Evolutionary conservation across 2,797 vertebrate species (phyloP).

Genomic region (Ispidina lecontei): DNA sequence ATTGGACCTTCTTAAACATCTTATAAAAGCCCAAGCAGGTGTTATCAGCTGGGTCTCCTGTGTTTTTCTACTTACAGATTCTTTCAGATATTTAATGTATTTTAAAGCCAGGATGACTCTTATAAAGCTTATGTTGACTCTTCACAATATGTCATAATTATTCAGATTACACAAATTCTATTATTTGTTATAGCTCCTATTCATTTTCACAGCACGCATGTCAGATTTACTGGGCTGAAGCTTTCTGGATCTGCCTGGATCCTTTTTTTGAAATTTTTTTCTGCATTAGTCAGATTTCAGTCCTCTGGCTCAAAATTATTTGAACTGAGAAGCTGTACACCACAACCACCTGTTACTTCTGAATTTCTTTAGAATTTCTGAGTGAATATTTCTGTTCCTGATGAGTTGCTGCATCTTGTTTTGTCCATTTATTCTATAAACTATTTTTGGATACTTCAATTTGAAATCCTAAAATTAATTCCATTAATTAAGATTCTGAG

Average conservation of each 20-base stretch:
- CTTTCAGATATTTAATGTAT: background rate
- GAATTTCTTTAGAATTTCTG: background rate
- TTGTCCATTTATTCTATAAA: background rate
- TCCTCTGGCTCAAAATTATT: background rate
- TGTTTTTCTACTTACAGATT: background rate
- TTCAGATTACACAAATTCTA: background rate
- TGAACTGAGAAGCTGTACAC: background rate
- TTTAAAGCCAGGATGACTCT: background rate
- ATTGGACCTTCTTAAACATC: background rate
- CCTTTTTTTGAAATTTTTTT: background rate
- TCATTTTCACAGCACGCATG: background rate
- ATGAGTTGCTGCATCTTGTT: background rate
- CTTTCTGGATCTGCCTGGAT: background rate
- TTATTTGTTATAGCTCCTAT: background rate
- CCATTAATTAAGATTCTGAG: background rate
- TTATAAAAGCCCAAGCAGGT: background rate
- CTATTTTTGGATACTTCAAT: background rate
- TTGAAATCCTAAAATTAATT: constrained; percentile 1
- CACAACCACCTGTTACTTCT: background rate
- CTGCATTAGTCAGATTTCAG: background rate
- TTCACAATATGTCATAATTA: background rate
- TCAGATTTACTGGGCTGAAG: background rate
- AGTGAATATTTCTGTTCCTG: background rate
- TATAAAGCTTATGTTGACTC: background rate
- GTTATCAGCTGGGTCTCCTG: background rate